phyloP scores from a whole-genome alignment of 2,888 invertebrate species.

The Sarcophaga carnaria region DNA sequence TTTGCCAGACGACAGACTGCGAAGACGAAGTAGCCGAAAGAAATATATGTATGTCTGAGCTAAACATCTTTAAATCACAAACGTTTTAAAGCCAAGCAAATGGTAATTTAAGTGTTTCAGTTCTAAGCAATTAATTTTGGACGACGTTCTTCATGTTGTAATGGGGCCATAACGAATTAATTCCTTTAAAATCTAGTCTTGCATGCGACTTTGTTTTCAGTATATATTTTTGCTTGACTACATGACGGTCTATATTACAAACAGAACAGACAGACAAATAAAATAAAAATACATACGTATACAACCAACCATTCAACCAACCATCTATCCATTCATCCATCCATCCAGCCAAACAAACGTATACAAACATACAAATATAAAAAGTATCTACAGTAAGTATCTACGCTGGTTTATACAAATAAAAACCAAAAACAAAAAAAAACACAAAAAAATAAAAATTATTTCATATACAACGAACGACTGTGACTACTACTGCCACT shows the following conservation, averaged over 20 bases:
- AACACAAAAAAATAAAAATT: neutral
- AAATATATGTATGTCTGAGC: no score
- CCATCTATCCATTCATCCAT: neutral
- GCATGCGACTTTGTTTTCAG: conserved; percentile 2
- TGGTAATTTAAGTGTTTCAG: no score
- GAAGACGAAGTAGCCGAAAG: no score
- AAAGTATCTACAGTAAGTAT: neutral
- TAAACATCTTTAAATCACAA: no score
- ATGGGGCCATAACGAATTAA: neutral
- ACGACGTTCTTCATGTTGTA: neutral
- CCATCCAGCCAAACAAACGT: neutral
- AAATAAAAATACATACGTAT: neutral
- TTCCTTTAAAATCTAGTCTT: neutral
- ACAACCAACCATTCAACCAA: neutral
- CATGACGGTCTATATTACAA: conserved; percentile 37
- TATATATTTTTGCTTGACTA: conserved; percentile 18
- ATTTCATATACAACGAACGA: neutral
- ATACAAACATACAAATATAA: neutral
- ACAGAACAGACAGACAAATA: neutral
- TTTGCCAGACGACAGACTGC: no score
- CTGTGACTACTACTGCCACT: neutral
- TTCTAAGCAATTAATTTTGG: no score
- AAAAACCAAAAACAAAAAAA: neutral
- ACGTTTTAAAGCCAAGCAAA: no score
- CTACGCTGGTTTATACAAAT: neutral